A percentile compares a stretch with the other conserved stretches of the same genome.
Evolutionary conservation across 1,140 invertebrate genomes (phyloP).

Genomic region (Drosophila teissieri): DNA sequence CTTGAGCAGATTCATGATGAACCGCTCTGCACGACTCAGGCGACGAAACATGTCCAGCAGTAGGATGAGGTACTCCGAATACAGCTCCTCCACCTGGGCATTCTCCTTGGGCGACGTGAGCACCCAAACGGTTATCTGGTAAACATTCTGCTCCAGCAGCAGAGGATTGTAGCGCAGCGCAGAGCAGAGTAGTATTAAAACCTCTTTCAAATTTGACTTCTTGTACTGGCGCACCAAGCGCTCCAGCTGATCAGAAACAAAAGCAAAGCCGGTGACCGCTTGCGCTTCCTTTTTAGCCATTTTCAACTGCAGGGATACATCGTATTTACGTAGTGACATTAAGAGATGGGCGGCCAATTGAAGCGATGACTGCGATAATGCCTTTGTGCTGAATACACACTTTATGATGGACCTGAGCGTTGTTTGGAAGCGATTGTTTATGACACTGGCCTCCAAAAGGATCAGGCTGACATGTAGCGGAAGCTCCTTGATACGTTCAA

Average conservation of each 20-base stretch:
- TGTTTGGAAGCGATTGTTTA: constrained; percentile 28
- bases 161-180: constrained; percentile 75
- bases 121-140: constrained; percentile 71
- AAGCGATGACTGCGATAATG: constrained; percentile 4
- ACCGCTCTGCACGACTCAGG: constrained; percentile 71
- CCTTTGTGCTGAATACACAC: too few species aligned
- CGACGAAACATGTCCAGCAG: constrained; percentile 76
- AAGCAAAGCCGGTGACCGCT: constrained; percentile 6
- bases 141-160: constrained; percentile 68
- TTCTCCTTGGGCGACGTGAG: constrained; percentile 47
- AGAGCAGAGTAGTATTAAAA: constrained; percentile 60
- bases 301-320: constrained; percentile 56
- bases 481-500: not conserved
- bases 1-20: constrained; percentile 70
- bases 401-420: not conserved
- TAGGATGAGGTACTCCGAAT: constrained; percentile 64
- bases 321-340: constrained; percentile 62
- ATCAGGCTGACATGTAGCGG: constrained; percentile 23
- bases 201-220: constrained; percentile 27
- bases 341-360: constrained; percentile 37
- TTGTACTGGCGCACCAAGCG: constrained; percentile 4
- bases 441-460: constrained; percentile 31
- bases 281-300: not conserved
- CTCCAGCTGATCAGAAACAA: constrained; percentile 23
- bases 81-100: constrained; percentile 43